Percentiles rank a stretch among this genome's conserved stretches.
Evolutionary conservation across 2,888 invertebrate genomes (phyloP).

Genomic region (Danaus chrysippus): DNA sequence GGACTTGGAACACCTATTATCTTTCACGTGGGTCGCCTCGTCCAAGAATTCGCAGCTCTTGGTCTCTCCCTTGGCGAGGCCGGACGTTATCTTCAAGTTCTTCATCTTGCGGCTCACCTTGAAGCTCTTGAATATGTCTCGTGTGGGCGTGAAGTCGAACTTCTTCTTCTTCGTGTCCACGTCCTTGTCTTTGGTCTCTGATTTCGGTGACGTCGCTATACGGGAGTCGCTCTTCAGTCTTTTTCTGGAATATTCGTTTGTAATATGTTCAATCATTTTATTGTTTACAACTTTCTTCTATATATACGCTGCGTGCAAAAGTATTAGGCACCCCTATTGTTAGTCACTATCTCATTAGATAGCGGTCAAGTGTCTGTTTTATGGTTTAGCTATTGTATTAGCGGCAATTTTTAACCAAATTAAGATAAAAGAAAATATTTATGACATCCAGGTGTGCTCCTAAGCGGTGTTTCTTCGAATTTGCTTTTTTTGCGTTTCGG

Average conservation of each 20-base stretch:
- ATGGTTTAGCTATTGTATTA: no score
- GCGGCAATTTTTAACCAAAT: no score
- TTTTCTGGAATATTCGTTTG: slow-evolving; percentile 46
- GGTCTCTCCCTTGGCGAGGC: slow-evolving; percentile 57
- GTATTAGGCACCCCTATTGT: no score
- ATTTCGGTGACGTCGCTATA: slow-evolving; percentile 55
- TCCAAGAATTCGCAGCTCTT: slow-evolving; percentile 73
- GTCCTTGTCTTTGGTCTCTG: slow-evolving; percentile 62
- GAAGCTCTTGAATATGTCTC: slow-evolving; percentile 71
- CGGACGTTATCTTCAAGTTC: slow-evolving; percentile 54
- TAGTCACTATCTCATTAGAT: no score
- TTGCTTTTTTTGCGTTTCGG: no score
- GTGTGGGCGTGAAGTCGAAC: slow-evolving; percentile 71
- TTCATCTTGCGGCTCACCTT: slow-evolving; percentile 66
- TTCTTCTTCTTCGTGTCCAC: slow-evolving; percentile 70
- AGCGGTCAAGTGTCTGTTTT: no score
- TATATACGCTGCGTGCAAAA: no score
- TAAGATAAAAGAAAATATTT: no score
- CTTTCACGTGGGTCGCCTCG: slow-evolving; percentile 50
- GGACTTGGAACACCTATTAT: slow-evolving; percentile 63
- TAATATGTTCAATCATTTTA: no score
- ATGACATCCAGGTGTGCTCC: no score
- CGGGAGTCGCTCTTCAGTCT: slow-evolving; percentile 75
- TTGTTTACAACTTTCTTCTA: no score
- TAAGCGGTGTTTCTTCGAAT: no score